These are phyloP conservation scores for Montipora efflorescens DNA, from an alignment of 64 coral and sea anemone species.

Conservation along the genomic window DNA sequence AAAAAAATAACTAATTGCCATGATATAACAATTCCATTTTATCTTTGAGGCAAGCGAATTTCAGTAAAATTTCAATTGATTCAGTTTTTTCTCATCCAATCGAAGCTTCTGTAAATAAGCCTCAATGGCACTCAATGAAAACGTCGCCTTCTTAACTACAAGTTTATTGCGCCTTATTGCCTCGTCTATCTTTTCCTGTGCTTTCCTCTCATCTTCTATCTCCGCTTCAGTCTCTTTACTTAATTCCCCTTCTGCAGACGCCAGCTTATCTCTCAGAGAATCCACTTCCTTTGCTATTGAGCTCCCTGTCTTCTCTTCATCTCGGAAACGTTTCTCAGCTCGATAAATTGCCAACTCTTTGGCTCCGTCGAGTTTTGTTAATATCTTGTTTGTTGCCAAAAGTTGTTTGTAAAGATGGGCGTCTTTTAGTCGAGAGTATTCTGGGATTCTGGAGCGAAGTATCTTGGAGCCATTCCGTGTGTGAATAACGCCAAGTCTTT, in stretches of 20 bases:
- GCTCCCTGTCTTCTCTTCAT: slow-evolving; percentile 71
- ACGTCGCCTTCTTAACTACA: slow-evolving; percentile 67
- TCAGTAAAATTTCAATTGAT: not conserved
- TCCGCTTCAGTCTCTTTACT: slow-evolving; percentile 56
- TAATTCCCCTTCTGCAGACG: slow-evolving; percentile 67
- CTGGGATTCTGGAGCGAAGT: slow-evolving; percentile 56
- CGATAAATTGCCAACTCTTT: slow-evolving; percentile 64
- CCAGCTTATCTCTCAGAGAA: slow-evolving; percentile 57
- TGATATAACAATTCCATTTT: no score
- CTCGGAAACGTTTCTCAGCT: slow-evolving; percentile 55
- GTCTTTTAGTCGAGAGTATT: slow-evolving; percentile 26
- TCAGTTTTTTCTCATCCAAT: slow-evolving; percentile 62
- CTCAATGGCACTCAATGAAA: slow-evolving; percentile 69
- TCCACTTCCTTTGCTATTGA: slow-evolving; percentile 41
- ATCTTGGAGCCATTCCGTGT: slow-evolving; percentile 63
- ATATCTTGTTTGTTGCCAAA: slow-evolving; percentile 56
- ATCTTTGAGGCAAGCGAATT: not conserved
- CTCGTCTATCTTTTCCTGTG: slow-evolving; percentile 77
- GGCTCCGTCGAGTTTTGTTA: slow-evolving; percentile 83
- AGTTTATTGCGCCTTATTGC: slow-evolving; percentile 74
- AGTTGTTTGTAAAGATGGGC: slow-evolving; percentile 66
- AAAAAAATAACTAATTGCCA: no score
- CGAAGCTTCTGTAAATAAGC: slow-evolving; percentile 77
- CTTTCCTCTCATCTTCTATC: slow-evolving; percentile 74
- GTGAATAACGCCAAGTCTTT: slow-evolving; percentile 61